A percentile compares a stretch with the other conserved stretches of the same genome.
Conservation (phyloP, 2,888 invertebrate genomes). For the Parascotia fuliginaria region DNA sequence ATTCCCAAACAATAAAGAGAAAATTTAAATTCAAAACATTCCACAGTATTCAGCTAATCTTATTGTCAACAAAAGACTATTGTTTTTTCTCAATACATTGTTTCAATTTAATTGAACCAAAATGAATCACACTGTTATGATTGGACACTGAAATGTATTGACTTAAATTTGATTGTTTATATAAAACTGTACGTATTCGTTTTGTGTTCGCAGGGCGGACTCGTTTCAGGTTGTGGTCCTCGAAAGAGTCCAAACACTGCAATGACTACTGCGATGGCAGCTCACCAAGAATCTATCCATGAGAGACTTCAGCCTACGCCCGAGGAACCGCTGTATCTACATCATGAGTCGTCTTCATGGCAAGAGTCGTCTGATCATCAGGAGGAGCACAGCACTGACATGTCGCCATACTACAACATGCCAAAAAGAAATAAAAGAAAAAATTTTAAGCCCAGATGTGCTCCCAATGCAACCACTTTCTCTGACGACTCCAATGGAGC, state of each 20-base stretch:
- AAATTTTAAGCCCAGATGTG: slow-evolving; percentile 91
- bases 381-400: slow-evolving; percentile 71
- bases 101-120: slow-evolving; percentile 75
- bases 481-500: slow-evolving; percentile 81
- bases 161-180: slow-evolving; percentile 80
- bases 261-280: slow-evolving; percentile 86
- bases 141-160: slow-evolving; percentile 79
- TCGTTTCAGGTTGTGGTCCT: slow-evolving; percentile 69
- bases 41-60: slow-evolving; percentile 84
- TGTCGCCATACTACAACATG: slow-evolving; percentile 80
- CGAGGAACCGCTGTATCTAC: slow-evolving; percentile 77
- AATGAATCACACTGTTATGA: slow-evolving; percentile 84
- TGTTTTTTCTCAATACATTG: slow-evolving; percentile 81
- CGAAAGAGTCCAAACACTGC: slow-evolving; percentile 74
- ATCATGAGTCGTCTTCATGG: slow-evolving; percentile 84
- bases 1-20: slow-evolving; percentile 79
- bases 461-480: slow-evolving; percentile 83
- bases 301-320: slow-evolving; percentile 79
- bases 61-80: slow-evolving; percentile 82
- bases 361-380: slow-evolving; percentile 72
- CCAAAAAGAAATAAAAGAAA: slow-evolving; percentile 91
- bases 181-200: slow-evolving; percentile 47
- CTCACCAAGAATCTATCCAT: slow-evolving; percentile 84
- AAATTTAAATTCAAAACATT: slow-evolving; percentile 82
- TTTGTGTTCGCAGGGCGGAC: slow-evolving; percentile 66